Evolutionary conservation across 2,888 invertebrate species (phyloP).

Genomic region (Mythimna vitellina): DNA sequence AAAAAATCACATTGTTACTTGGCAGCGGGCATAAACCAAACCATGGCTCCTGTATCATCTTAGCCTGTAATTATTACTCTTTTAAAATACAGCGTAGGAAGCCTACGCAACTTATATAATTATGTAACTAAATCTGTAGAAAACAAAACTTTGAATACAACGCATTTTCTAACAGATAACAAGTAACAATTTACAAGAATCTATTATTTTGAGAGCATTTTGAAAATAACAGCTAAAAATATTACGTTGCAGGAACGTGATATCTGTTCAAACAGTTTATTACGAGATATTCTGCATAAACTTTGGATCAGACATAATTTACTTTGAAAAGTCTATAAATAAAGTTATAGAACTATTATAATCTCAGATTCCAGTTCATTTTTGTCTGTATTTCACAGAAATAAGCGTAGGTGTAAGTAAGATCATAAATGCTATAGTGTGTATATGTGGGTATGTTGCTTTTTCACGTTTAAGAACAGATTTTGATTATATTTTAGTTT

Average conservation of each 20-base stretch:
- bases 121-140: background rate
- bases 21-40: background rate
- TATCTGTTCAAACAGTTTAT: background rate
- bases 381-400: background rate
- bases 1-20: too few species aligned
- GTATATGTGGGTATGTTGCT: background rate
- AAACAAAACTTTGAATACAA: conserved; percentile 6
- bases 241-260: conserved; percentile 12
- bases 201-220: conserved; percentile 10
- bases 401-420: background rate
- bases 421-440: background rate
- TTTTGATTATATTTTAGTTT: background rate
- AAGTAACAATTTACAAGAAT: conserved; percentile 8
- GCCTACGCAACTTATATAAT: background rate
- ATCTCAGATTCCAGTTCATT: background rate
- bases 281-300: conserved; percentile 4
- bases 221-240: background rate
- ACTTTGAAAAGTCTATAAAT: background rate
- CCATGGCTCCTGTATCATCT: background rate
- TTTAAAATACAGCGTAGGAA: background rate
- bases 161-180: conserved; percentile 9
- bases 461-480: background rate
- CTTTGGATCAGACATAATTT: background rate
- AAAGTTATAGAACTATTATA: background rate
- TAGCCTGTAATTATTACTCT: background rate